Base-by-base conservation (phyloP, 2,888 invertebrate genomes). In the Volucella zonaria region DNA sequence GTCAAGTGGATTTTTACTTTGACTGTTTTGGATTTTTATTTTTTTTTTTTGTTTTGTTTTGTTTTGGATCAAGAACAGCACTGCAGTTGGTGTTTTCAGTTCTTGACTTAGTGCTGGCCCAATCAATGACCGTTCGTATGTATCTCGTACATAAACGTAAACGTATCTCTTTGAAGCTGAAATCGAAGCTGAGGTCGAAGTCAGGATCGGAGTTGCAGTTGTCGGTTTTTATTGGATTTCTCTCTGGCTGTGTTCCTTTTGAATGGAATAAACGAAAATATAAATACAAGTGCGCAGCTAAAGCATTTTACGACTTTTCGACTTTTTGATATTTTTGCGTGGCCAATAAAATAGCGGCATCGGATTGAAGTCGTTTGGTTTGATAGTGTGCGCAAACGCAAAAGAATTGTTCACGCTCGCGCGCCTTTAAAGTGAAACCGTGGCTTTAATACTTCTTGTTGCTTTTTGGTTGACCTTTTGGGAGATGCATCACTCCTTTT, bases 261-360 rank as follows among this genome's bases (percentile, higher is more conserved):
- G 58, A 80, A 66, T 76, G 47, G 80, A 80, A 75, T 81, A 73
- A 85, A 79, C 67, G 75, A 79, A 78, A 82, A 68, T 66, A 64
- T 70, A 59, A 73, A 58, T 64, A 78, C 56, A 49, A 15, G 59
- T 67, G 66, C 68, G 51, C 74, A 74, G 56, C 42, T 42, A 74
- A 71, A 76, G 73, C 81, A 81, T 81, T 81, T 85, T 81, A 85
- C 73, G 85, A 85, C 85, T 81, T 83, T 80, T 79, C 83, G 83
- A 75, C 75, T 80, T 85, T 85, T 85, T 81, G 85, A 85, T 85
- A 81, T 81, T 85, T 85, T 85, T 85, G 85, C 85, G 66, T 81
- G 76, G 73, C 76, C 67, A 85, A 85, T 81, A 85, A 85, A 85
- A 81, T 85, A 81, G 81, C 81, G 18, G 73, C 62, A 64, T 56